These are phyloP conservation scores for Boloria selene DNA, from an alignment of 2,888 invertebrate genomes.

Conservation along the genomic window DNA sequence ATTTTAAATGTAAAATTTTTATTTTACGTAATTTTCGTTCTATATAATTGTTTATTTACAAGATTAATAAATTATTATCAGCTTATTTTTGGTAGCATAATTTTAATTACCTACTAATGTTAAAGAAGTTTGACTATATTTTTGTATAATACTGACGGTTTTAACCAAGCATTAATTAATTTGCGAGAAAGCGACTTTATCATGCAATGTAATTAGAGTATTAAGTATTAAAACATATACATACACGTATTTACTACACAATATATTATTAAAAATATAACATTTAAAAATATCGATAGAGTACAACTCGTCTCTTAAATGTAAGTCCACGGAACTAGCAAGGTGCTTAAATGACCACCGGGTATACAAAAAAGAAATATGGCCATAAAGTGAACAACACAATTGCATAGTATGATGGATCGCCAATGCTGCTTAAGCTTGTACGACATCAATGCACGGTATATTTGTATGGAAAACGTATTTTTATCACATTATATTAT, in stretches of 20 bases:
- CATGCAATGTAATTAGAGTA: no score
- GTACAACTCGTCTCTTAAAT: slow-evolving; percentile 46
- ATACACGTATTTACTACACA: no score
- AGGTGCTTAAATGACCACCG: slow-evolving; percentile 75
- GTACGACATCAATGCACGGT: slow-evolving; percentile 29
- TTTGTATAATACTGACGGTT: no score
- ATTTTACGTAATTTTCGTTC: neutral
- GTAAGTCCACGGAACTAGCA: slow-evolving; percentile 54
- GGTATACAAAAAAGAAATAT: slow-evolving; percentile 56
- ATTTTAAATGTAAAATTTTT: neutral
- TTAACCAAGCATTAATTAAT: no score
- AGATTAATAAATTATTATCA: no score
- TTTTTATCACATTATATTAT: slow-evolving; percentile 19
- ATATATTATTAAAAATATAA: neutral
- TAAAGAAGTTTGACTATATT: no score
- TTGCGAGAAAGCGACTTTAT: no score
- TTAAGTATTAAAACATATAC: no score
- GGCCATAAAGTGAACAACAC: slow-evolving; percentile 50
- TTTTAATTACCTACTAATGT: no score
- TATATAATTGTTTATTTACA: no score
- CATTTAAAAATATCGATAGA: slow-evolving; percentile 24
- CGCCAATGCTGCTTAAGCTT: slow-evolving; percentile 36
- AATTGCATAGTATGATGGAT: slow-evolving; percentile 75
- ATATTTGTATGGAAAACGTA: slow-evolving; percentile 39
- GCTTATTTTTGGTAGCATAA: no score